Base-by-base conservation (phyloP, 2,797 vertebrate genomes). In the Galagoides demidoff region DNA sequence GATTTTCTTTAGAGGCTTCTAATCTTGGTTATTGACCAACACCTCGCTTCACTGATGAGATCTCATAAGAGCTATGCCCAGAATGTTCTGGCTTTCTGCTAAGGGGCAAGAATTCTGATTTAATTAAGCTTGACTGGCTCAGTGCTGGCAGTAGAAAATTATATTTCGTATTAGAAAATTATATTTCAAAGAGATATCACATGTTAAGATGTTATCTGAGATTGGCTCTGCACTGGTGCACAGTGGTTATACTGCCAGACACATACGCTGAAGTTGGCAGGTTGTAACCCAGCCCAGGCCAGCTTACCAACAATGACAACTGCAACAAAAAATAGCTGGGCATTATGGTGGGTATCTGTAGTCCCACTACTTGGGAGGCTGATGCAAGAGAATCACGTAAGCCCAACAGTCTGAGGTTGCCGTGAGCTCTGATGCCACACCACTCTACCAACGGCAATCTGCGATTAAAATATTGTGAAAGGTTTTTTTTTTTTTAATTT, bases 401-500 rank as follows among this genome's bases (percentile, higher is more conserved):
- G 49, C 49, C 49, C 49, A 52, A 52, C 14, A 52, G 49, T 52
- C 16, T 52, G 49, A 52, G 49, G 49, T 52, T 52, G 14, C 49
- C 16, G 3, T 52, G 14, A 52, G 14, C 49, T 52, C 49, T 52
- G 49, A 52, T 52, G 49, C 49, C 49, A 52, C 5, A 14, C 14
- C 4, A 52, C 49, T 52, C 14, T 52, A 52, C 49, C 49, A 13
- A 49, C 13, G 13, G 27, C 34, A 66, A 87, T 16, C 27, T 85
- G 63, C 61, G 31, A 39, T 5, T 23, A 79, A 79, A 52, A 79
- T 13, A 6, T 34, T 6, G 22, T 63, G 64, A 39, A 39, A 74
- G n/a, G 81, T 52, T 52, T 49, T 52, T 49, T 57, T 91, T 96
- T 29, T 89, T 23, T 59, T 43, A 78, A 29, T 34, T 94, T 91